Percentiles rank a stretch among this genome's conserved stretches.
These are phyloP conservation scores for Microcebus ravelobensis DNA, from an alignment of 2,113 vertebrate genomes.

Conservation along the genomic window DNA sequence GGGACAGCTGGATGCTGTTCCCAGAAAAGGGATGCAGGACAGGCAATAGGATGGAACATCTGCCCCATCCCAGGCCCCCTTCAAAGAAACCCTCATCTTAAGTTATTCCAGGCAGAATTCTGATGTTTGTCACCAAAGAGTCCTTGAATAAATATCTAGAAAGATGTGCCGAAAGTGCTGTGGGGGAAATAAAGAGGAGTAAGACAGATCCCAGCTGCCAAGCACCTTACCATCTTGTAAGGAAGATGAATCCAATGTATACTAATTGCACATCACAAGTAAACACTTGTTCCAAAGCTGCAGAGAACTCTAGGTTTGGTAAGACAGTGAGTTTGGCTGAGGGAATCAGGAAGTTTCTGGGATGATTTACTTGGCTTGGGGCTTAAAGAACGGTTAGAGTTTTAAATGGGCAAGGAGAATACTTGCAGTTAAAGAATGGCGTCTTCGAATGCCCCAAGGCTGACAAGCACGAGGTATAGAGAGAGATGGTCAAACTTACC, in stretches of 20 bases:
- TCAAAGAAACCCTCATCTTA: neutral
- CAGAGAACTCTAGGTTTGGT: neutral
- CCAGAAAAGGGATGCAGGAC: neutral
- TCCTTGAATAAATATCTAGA: slow-evolving; percentile 34
- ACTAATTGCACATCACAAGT: neutral
- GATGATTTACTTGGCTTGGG: neutral
- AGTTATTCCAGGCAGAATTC: neutral
- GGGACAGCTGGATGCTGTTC: neutral
- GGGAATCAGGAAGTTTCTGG: neutral
- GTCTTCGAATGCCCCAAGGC: neutral
- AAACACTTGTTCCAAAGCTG: neutral
- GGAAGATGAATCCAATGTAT: neutral
- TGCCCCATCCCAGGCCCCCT: neutral
- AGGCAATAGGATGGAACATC: neutral
- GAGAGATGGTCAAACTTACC: neutral
- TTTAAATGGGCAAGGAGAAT: too few species aligned
- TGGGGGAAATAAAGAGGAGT: neutral
- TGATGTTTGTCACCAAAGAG: neutral
- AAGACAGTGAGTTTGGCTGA: neutral
- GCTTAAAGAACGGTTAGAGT: neutral
- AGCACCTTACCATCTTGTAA: neutral
- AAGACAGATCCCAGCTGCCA: neutral
- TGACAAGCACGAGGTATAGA: neutral
- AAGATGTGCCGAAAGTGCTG: neutral
- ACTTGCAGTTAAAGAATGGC: neutral